These are phyloP conservation scores for Gyrodactylus salaris DNA, from an alignment of 1,140 invertebrate genomes.

Conservation along the genomic window DNA sequence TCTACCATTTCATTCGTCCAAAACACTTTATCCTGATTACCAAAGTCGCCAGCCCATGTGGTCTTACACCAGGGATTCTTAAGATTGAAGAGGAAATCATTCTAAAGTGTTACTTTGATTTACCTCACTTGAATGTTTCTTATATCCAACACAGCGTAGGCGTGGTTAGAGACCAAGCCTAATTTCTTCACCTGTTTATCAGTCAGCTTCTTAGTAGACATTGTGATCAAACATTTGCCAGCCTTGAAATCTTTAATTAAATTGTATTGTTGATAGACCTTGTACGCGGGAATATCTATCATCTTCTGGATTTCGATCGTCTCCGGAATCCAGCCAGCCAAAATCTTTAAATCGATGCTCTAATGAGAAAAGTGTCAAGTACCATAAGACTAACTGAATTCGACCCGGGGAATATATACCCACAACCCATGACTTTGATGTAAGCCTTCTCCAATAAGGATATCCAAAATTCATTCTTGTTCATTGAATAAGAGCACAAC, in stretches of 20 bases:
- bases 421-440: constrained; percentile 51
- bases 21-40: constrained; percentile 39
- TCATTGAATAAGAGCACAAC: constrained; percentile 26
- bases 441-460: constrained; percentile 79
- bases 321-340: neutral
- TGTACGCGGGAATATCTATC: neutral
- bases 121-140: neutral
- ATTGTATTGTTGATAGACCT: neutral
- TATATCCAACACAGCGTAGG: neutral
- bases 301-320: neutral
- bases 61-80: constrained; percentile 93
- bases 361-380: neutral
- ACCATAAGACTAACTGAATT: constrained; percentile 39
- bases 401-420: constrained; percentile 83
- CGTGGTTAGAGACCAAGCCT: neutral
- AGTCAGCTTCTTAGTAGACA: neutral
- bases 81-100: constrained; percentile 39
- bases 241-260: neutral
- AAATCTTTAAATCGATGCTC: neutral
- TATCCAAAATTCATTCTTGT: constrained; percentile 72
- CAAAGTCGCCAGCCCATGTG: constrained; percentile 61
- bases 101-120: constrained; percentile 23
- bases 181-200: neutral
- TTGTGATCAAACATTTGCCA: neutral
- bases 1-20: constrained; percentile 40